These are phyloP conservation scores for Stratiomys singularior DNA, from an alignment of 2,888 invertebrate genomes.

Conservation along the genomic window DNA sequence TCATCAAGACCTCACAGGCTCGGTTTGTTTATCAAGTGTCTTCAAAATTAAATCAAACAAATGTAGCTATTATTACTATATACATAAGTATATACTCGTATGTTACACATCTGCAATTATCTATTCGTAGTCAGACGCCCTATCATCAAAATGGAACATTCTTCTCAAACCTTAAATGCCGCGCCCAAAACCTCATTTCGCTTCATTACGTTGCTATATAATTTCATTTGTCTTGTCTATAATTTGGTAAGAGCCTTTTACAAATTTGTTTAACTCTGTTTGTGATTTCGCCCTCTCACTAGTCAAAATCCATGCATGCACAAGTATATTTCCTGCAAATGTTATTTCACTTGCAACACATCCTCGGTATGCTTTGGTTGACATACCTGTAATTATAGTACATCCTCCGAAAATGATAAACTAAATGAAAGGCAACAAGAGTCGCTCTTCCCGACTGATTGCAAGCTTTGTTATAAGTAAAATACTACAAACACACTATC, in stretches of 20 bases:
- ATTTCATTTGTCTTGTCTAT: constrained; percentile 4
- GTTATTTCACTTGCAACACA: not conserved
- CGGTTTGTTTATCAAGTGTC: no score
- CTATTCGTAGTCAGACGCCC: no score
- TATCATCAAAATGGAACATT: no score
- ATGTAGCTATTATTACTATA: no score
- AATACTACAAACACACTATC: not conserved
- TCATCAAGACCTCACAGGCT: no score
- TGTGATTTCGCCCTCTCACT: not conserved
- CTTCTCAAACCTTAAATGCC: no score
- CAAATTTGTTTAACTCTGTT: not conserved
- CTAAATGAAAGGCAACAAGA: constrained; percentile 18
- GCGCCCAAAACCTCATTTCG: no score
- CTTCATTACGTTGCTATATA: not conserved
- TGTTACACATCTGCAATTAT: no score
- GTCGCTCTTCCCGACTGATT: not conserved
- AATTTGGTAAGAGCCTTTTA: constrained; percentile 8
- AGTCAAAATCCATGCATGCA: not conserved
- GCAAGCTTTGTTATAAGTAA: constrained; percentile 5
- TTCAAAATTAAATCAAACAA: not conserved
- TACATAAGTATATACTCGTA: no score
- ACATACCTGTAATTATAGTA: constrained; percentile 18
- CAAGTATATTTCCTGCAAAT: not conserved
- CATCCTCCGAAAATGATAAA: constrained; percentile 14
- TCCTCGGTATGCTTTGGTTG: not conserved